Evolutionary conservation across 2,888 invertebrate genomes (phyloP), one percentile per base, ranked within the genome.

Genomic region (Pollenia angustigena): DNA sequence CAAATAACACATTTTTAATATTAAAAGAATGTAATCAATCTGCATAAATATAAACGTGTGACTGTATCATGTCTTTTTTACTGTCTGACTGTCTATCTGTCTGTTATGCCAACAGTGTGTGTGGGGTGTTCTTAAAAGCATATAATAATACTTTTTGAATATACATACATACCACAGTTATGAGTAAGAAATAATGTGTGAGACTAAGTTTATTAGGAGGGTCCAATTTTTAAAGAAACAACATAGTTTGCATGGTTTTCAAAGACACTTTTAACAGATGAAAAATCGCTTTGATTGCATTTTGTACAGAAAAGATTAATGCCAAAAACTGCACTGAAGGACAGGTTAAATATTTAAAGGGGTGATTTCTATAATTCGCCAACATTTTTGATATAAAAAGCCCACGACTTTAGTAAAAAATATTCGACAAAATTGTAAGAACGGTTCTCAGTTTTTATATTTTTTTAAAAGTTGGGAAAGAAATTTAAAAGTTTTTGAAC

Each of bases 11-110:
- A 44, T 60, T 72, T 64, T 69, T 72, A 64, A 52, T 60, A 68
- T 68, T 11, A 23, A 50, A 81, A 75, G 52, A 69, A 68, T 76
- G 75, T 82, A 69, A 82, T 82, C 75, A 82, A 82, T 82, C 75
- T 82, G 75, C 68, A 60, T 75, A 44, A 69, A 82, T 64, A 42
- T 48, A 18, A 14, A 66, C 52, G 74, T 66, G 62, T 72, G 52
- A 66, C 54, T 56, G 50, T 18, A 46, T 46, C 48, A 48, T 74
- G 40, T 48, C 48, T 50, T 50, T 52, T 11, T 16, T 11, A 48
- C 32, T 16, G 46, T 10, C 60, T 69, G 50, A n/a, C 46, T 40
- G 46, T 68, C 54, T 72, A 46, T 56, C 64, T 64, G 64, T 48
- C 16, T n/a, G 48, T 16, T 18, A 4, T 54, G 62, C 46, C 32